Base-by-base conservation (phyloP, 1,140 invertebrate genomes). In the Heterodera schachtii region DNA sequence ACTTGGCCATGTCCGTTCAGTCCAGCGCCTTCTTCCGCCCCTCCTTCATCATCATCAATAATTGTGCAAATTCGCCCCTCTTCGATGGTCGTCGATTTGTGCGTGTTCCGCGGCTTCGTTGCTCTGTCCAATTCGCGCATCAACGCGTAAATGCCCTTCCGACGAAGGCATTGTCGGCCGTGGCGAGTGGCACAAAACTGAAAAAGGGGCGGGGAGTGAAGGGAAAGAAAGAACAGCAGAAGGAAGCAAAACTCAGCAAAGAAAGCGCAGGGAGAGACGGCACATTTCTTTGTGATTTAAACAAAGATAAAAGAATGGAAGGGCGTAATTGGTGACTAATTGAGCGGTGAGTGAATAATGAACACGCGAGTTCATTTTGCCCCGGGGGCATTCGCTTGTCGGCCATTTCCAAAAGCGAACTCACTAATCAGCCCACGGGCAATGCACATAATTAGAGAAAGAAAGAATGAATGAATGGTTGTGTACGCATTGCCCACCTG, bases 51-150 rank as follows among this genome's bases (percentile, higher is more conserved):
- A n/a, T n/a, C n/a, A n/a, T 31, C 69, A 46, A 71, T 9, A 4
- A 71, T 13, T 11, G 69, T 71, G 69, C 21, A 71, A 71, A 71
- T 21, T 46, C 21, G 69, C 21, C 21, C n/a, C 44, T 71, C 69
- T 41, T 9, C 69, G 31, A 71, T 31, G 4, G 16, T 19, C 57
- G 5, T 19, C 16, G 4, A 9, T 49, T 44, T 79, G 77, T 21
- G 4, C 52, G 4, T 49, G 4, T 52, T 44, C 77, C 78, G 73
- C 60, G 49, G 49, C n/a, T 21, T 47, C 19, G 43, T 79, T 43
- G 81, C 82, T 21, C 70, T 84, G 60, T 83, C 82, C 60, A 83
- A 46, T 82, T 83, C 82, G 19, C 82, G 83, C 49, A 83, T 41
- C n/a, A 83, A 67, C 9, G 82, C 69, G 46, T 83, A 83, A 70